phyloP scores from a whole-genome alignment of 2,113 vertebrate genomes.

The Erythrocercus mccallii region DNA sequence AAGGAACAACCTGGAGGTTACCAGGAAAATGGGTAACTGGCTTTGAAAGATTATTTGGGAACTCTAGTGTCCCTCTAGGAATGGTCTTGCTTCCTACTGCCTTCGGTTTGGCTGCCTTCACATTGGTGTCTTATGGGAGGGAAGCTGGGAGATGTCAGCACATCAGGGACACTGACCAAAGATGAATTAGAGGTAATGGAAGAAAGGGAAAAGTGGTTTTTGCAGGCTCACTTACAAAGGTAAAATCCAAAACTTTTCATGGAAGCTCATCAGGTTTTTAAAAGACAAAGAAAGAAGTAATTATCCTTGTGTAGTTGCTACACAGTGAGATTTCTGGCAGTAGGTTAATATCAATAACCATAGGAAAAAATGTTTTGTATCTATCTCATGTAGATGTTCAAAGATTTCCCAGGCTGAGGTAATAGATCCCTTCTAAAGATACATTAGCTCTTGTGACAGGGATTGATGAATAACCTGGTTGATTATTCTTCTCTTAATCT shows the following conservation, averaged over 20 bases:
- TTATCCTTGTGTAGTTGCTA: neutral
- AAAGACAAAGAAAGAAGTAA: neutral
- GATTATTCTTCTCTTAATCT: neutral
- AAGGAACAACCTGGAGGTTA: neutral
- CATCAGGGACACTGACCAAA: neutral
- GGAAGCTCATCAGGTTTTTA: neutral
- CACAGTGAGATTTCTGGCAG: neutral
- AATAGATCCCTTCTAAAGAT: neutral
- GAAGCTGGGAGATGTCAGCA: neutral
- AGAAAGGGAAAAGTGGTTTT: neutral
- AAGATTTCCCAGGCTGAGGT: neutral
- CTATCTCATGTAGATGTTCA: neutral
- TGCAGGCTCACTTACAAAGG: neutral
- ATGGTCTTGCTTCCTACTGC: neutral
- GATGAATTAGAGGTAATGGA: neutral
- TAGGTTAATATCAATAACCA: neutral
- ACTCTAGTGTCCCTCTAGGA: neutral
- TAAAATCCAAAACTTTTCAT: neutral
- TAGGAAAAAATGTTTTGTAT: neutral
- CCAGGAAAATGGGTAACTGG: rapidly evolving
- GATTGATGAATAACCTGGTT: neutral
- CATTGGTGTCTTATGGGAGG: neutral
- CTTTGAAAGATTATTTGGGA: neutral
- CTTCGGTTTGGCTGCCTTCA: neutral
- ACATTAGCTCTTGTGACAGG: neutral